Percentiles rank a stretch among this genome's conserved stretches.
phyloP scores from a whole-genome alignment of 1,140 invertebrate species.

The Ylistrum balloti region DNA sequence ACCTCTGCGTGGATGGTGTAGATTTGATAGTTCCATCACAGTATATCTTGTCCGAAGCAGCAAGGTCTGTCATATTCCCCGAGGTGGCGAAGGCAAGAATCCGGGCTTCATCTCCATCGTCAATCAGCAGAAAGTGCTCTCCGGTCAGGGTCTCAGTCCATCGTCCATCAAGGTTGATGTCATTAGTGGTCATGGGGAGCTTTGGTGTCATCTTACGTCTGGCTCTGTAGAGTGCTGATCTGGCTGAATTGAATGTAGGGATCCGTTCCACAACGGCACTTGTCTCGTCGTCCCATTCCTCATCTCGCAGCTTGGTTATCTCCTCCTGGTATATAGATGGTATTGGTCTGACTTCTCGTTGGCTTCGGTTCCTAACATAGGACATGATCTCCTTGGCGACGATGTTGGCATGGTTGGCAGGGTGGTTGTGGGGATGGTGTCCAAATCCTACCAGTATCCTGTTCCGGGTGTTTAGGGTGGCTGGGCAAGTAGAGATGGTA shows the following conservation, averaged over 20 bases:
- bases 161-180: no score
- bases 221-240: no score
- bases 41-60: conserved; percentile 51
- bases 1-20: conserved; percentile 52
- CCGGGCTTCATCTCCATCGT: conserved; percentile 36
- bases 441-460: conserved; percentile 41
- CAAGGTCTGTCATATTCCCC: conserved; percentile 41
- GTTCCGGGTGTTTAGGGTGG: conserved; percentile 1
- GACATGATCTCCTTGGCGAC: conserved; percentile 46
- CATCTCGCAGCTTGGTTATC: no score
- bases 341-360: conserved; percentile 27
- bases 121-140: conserved; percentile 41
- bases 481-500: conserved; percentile 3
- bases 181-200: no score
- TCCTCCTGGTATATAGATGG: conserved; percentile 49
- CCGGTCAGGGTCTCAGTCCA: no score
- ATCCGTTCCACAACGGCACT: no score
- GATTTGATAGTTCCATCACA: conserved; percentile 52
- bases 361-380: neutral
- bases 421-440: conserved; percentile 40
- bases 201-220: no score
- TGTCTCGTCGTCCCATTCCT: no score
- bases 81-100: conserved; percentile 49
- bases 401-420: conserved; percentile 44
- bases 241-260: no score